Evolutionary conservation across 1,140 invertebrate genomes (phyloP).

Genomic region (Batillaria attramentaria): DNA sequence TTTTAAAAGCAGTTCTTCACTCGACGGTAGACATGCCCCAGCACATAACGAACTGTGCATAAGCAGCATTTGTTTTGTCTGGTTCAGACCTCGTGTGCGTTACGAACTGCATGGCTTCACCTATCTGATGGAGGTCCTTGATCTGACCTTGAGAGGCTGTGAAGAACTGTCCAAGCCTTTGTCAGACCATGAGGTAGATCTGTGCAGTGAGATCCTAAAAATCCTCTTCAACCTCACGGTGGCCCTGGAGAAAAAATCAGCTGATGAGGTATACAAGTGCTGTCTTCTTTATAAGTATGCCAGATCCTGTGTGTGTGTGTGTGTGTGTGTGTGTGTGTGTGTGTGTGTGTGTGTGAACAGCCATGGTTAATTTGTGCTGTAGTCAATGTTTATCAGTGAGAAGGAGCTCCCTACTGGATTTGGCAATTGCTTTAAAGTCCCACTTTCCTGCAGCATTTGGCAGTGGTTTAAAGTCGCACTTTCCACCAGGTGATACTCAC

Average conservation of each 20-base stretch:
- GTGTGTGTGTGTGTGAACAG: slow-evolving; percentile 4
- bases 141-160: slow-evolving; percentile 78
- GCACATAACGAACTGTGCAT: no score
- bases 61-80: no score
- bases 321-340: background rate
- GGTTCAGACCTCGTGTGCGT: slow-evolving; percentile 81
- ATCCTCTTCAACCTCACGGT: slow-evolving; percentile 90
- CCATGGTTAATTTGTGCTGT: no score
- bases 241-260: slow-evolving; percentile 68
- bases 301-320: background rate
- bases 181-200: slow-evolving; percentile 78
- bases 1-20: no score
- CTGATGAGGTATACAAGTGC: slow-evolving; percentile 69
- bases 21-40: no score
- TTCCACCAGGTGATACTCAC: no score
- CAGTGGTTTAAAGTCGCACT: no score
- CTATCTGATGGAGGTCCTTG: slow-evolving; percentile 85
- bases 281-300: background rate
- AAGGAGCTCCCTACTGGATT: no score
- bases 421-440: no score
- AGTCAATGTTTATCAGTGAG: no score
- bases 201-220: slow-evolving; percentile 89
- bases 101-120: slow-evolving; percentile 86
- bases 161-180: slow-evolving; percentile 61
- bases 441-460: no score